phyloP scores from a whole-genome alignment of 2,113 vertebrate genomes.

The Eretmochelys imbricata region DNA sequence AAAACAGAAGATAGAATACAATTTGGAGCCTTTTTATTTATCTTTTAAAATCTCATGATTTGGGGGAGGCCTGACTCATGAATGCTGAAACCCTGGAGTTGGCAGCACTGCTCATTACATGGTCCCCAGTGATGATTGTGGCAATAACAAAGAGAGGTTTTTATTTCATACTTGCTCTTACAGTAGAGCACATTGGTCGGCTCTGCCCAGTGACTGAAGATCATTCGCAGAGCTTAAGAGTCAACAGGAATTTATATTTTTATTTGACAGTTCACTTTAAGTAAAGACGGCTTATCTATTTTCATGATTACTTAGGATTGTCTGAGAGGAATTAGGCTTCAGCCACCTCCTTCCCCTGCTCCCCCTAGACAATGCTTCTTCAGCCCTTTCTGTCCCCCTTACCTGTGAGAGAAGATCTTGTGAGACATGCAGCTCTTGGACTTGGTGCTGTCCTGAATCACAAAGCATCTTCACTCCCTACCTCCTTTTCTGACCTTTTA shows the following conservation, averaged over 20 bases:
- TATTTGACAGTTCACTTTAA: constrained; percentile 60
- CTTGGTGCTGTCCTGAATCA: background rate
- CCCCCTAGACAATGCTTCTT: rapidly evolving
- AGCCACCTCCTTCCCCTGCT: constrained; percentile 3
- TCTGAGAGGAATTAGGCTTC: background rate
- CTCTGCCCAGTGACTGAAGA: constrained; percentile 59
- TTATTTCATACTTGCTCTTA: constrained; percentile 53
- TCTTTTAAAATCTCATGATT: constrained; percentile 13
- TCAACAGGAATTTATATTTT: constrained; percentile 65
- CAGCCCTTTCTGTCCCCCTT: background rate
- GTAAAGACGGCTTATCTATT: constrained; percentile 55
- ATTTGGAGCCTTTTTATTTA: background rate
- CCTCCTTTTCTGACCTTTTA: background rate
- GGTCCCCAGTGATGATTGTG: background rate
- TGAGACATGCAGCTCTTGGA: background rate
- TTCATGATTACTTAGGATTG: constrained; percentile 64
- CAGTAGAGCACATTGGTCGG: constrained; percentile 61
- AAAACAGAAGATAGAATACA: background rate
- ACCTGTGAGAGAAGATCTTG: background rate
- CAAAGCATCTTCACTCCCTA: background rate
- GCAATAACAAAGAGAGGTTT: background rate
- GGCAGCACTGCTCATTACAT: background rate
- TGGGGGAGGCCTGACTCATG: background rate
- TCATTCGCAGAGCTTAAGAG: constrained; percentile 44
- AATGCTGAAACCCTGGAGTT: constrained; percentile 26